phyloP scores from a whole-genome alignment of 2,888 invertebrate genomes.

The Xylocampa areola region DNA sequence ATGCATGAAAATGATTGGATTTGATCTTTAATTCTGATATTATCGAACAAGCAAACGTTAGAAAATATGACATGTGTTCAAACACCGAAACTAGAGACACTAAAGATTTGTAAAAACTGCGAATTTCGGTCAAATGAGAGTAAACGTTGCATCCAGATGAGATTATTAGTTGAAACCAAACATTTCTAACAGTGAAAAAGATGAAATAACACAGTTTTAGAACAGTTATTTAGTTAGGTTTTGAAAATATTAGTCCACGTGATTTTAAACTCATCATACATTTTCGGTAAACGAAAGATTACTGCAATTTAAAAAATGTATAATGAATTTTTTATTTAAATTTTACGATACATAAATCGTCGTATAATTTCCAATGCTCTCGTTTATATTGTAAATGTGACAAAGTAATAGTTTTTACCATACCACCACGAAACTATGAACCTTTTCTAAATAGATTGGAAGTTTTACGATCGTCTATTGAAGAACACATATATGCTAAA shows the following conservation, averaged over 20 bases:
- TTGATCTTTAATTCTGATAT: too few relatives aligned
- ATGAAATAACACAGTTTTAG: conserved; percentile 47
- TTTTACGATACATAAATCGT: conserved; percentile 2
- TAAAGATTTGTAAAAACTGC: conserved; percentile 2
- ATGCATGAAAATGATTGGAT: too few relatives aligned
- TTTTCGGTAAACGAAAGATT: neutral
- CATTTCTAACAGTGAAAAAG: conserved; percentile 52
- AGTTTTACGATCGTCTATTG: conserved; percentile 4
- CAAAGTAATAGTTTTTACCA: neutral
- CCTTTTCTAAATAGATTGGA: conserved; percentile 17
- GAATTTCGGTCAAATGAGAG: conserved; percentile 12
- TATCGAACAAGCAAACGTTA: neutral
- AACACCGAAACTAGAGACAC: conserved; percentile 29
- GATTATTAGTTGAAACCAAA: conserved; percentile 51
- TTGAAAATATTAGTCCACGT: conserved; percentile 3
- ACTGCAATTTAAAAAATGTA: conserved; percentile 14
- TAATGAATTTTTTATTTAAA: neutral
- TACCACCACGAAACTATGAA: neutral
- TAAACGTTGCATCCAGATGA: conserved; percentile 64
- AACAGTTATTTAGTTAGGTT: conserved; percentile 32
- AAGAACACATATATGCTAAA: conserved; percentile 35
- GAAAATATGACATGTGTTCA: neutral
- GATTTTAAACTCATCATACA: conserved; percentile 12
- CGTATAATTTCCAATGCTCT: conserved; percentile 17
- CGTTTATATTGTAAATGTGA: too few relatives aligned